Conservation (phyloP, 1,140 invertebrate species). For the Heliothis subflexa region DNA sequence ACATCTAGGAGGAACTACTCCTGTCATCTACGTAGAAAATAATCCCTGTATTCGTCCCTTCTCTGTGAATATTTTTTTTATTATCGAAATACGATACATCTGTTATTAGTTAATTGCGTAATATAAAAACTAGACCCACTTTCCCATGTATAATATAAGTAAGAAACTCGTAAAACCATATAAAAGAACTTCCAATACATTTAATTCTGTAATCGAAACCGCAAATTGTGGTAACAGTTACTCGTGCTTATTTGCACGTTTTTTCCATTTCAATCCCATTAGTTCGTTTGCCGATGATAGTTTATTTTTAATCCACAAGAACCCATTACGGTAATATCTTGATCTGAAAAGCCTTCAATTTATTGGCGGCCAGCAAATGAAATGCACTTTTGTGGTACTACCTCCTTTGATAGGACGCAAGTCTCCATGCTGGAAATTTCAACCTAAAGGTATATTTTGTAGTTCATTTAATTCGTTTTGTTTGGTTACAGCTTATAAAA, state of each 20-base stretch:
- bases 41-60: too few relatives aligned
- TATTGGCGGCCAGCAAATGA: constrained; percentile 66
- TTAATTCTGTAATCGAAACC: constrained; percentile 1
- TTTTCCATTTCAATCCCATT: constrained; percentile 29
- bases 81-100: too few relatives aligned
- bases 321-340: constrained; percentile 71
- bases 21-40: too few relatives aligned
- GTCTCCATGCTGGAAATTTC: not conserved
- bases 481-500: not conserved
- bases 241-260: not conserved
- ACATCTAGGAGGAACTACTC: too few relatives aligned
- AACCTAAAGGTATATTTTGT: not conserved
- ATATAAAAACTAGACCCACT: too few relatives aligned
- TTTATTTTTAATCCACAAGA: constrained; percentile 56
- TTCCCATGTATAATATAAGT: too few relatives aligned
- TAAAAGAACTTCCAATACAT: not conserved
- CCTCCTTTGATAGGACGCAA: not conserved
- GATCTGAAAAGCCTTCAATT: constrained; percentile 64
- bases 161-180: too few relatives aligned
- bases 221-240: too few relatives aligned
- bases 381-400: constrained; percentile 57
- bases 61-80: too few relatives aligned
- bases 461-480: not conserved
- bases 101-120: too few relatives aligned
- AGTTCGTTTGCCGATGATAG: constrained; percentile 32